phyloP scores from a whole-genome alignment of 92 coral and sea anemone genomes.

The Blastomussa wellsi region DNA sequence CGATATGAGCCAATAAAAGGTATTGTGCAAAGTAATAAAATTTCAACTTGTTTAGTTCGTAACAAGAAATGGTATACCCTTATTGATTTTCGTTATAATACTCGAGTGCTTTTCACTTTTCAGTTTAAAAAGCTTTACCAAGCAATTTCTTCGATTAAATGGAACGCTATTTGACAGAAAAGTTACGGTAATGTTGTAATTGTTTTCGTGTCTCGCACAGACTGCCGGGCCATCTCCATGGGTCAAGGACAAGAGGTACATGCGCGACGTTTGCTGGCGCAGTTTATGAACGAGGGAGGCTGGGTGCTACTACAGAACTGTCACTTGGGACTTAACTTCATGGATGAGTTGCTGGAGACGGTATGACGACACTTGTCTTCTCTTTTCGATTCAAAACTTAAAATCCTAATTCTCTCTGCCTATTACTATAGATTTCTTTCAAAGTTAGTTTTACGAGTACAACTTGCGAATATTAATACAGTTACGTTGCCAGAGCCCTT shows the following conservation, averaged over 20 bases:
- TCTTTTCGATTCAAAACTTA: not conserved
- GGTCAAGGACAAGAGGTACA: slow-evolving; percentile 99
- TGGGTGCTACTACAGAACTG: slow-evolving; percentile 99
- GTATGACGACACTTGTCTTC: slow-evolving; percentile 33
- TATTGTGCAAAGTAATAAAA: too few species aligned
- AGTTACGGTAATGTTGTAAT: not conserved
- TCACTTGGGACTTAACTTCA: slow-evolving; percentile 94
- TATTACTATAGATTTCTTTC: too few species aligned
- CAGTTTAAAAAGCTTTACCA: not conserved
- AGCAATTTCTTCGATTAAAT: not conserved
- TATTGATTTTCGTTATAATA: too few species aligned
- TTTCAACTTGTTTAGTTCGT: too few species aligned
- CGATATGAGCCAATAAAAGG: too few species aligned
- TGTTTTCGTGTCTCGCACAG: slow-evolving; percentile 39
- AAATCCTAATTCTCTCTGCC: not conserved
- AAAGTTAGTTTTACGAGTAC: too few species aligned
- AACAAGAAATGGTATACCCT: too few species aligned
- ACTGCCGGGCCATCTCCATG: slow-evolving; percentile 99
- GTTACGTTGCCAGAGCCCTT: too few species aligned
- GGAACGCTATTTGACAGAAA: not conserved
- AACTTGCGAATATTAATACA: too few species aligned
- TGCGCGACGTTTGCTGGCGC: slow-evolving; percentile 90
- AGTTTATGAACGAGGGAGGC: slow-evolving; percentile 99
- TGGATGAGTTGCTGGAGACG: slow-evolving; percentile 97
- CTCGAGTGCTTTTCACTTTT: not conserved